Evolutionary conservation across 1,140 invertebrate genomes (phyloP).

Genomic region (Charaxes varanes): DNA sequence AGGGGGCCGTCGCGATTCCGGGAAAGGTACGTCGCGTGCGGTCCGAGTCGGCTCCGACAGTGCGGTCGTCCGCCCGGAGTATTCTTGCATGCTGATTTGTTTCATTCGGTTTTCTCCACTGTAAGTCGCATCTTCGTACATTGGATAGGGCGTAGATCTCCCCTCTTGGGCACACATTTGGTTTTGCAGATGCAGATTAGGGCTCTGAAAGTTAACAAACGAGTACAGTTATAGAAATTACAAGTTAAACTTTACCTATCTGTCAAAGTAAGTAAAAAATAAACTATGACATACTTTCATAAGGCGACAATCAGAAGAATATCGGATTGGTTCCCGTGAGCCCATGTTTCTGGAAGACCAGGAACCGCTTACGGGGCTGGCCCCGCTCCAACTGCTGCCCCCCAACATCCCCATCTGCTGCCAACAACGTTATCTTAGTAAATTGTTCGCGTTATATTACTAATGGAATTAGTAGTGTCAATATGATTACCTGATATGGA

Average conservation of each 20-base stretch:
- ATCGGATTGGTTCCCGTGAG: conserved; percentile 46
- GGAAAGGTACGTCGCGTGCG: conserved; percentile 27
- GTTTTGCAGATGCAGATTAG: conserved; percentile 34
- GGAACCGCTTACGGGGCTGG: conserved; percentile 28
- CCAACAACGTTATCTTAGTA: not conserved
- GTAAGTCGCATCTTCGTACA: conserved; percentile 43
- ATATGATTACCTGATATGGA: conserved; percentile 50
- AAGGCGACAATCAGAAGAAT: conserved; percentile 41
- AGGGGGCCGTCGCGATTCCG: conserved; percentile 35
- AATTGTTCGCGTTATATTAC: no score
- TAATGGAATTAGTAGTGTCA: no score
- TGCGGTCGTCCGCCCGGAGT: conserved; percentile 15
- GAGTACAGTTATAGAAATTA: not conserved
- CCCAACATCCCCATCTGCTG: conserved; percentile 47
- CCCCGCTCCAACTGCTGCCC: conserved; percentile 40
- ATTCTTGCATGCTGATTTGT: conserved; percentile 27
- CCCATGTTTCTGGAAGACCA: conserved; percentile 41
- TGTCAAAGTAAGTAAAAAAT: no score
- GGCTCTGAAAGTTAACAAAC: conserved; percentile 24
- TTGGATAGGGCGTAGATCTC: conserved; percentile 45
- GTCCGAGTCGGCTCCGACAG: conserved; percentile 23
- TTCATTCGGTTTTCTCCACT: conserved; percentile 30
- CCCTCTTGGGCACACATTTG: conserved; percentile 43
- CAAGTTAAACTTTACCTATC: not conserved
- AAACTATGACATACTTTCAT: conserved; percentile 35